Conservation (phyloP, 2,888 invertebrate genomes). For the Oligia latruncula region DNA sequence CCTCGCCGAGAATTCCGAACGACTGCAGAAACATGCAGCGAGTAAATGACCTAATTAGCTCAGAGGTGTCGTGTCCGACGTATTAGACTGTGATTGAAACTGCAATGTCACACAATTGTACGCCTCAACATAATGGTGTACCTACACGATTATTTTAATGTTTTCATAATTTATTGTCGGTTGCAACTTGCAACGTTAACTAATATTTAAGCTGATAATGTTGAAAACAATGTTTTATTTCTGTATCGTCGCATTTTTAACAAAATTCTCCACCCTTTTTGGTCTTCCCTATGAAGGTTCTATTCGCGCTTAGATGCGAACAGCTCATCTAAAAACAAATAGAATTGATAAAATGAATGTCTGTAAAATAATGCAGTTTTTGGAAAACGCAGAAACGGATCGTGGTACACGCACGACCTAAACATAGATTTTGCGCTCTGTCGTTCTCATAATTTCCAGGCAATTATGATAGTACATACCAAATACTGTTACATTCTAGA, state of each 20-base stretch:
- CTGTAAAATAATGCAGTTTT: background rate
- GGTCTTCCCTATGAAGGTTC: too few relatives aligned
- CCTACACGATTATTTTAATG: conserved; percentile 25
- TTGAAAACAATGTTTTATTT: background rate
- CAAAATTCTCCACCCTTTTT: background rate
- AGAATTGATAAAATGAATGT: background rate
- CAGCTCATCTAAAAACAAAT: background rate
- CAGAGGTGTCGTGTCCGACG: conserved; percentile 47
- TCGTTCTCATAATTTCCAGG: conserved; percentile 48
- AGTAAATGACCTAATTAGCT: conserved; percentile 61
- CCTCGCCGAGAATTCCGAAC: conserved; percentile 16
- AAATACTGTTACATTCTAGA: conserved; percentile 68
- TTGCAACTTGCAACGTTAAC: conserved; percentile 11
- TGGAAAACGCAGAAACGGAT: conserved; percentile 3
- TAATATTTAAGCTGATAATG: conserved; percentile 13
- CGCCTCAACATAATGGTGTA: conserved; percentile 13
- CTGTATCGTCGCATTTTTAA: background rate
- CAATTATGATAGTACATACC: conserved; percentile 51
- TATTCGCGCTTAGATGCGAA: too few relatives aligned
- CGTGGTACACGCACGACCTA: background rate
- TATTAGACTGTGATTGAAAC: conserved; percentile 46
- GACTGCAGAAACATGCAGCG: conserved; percentile 39
- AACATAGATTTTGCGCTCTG: conserved; percentile 23
- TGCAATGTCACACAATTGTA: conserved; percentile 40
- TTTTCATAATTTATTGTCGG: conserved; percentile 25